phyloP scores from a whole-genome alignment of 2,797 vertebrate species.

The Acipenser oxyrinchus region DNA sequence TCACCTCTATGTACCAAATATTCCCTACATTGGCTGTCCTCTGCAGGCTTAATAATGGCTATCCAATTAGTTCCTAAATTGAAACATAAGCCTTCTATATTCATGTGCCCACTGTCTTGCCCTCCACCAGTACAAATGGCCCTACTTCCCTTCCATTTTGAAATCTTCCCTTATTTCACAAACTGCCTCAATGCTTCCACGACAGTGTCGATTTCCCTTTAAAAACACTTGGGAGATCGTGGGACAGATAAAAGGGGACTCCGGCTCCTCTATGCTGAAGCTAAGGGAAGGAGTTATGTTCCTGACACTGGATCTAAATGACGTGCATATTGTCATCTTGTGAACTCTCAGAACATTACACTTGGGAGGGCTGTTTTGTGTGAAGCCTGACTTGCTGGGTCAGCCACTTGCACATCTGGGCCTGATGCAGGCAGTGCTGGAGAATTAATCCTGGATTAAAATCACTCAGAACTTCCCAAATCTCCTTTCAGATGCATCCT shows the following conservation, averaged over 20 bases:
- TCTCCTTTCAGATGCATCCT: neutral
- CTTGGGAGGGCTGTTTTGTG: neutral
- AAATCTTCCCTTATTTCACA: neutral
- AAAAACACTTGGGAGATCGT: too few relatives aligned
- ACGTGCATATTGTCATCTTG: neutral
- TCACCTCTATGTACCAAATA: too few relatives aligned
- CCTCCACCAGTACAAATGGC: neutral
- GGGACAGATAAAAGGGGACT: too few relatives aligned
- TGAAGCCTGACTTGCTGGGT: neutral
- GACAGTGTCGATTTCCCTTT: neutral
- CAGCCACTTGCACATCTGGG: neutral
- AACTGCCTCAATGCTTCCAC: neutral
- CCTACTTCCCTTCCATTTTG: neutral
- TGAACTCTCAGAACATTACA: neutral
- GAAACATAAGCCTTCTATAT: neutral
- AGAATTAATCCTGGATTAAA: conserved; percentile 15
- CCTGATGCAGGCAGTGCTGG: neutral
- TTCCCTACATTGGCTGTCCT: too few relatives aligned
- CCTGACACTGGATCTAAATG: neutral
- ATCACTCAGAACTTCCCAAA: conserved; percentile 9
- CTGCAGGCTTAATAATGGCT: too few relatives aligned
- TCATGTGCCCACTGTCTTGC: neutral
- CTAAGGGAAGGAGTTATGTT: too few relatives aligned
- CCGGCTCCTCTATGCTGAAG: too few relatives aligned
- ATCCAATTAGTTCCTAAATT: too few relatives aligned